phyloP scores from a whole-genome alignment of 2,888 invertebrate genomes.

The Ptychoptera contaminata region DNA sequence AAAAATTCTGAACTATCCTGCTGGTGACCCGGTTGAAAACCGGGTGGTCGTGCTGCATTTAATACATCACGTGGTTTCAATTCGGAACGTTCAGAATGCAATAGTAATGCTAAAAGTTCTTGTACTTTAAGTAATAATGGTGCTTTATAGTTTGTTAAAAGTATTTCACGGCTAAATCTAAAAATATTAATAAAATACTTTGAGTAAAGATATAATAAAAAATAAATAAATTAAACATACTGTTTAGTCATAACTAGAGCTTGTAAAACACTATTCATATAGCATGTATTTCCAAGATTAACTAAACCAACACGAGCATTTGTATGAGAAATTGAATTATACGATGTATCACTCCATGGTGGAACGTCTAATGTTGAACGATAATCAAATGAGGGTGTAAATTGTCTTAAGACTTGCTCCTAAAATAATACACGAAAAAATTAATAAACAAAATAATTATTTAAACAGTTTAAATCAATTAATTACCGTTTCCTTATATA shows the following conservation, averaged over 20 bases:
- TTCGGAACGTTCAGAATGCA: constrained; percentile 47
- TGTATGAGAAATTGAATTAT: constrained; percentile 15
- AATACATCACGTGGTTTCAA: constrained; percentile 58
- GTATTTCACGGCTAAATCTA: constrained; percentile 52
- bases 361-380: constrained; percentile 23
- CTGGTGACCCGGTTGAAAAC: constrained; percentile 61
- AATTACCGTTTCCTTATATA: constrained; percentile 36
- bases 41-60: constrained; percentile 54
- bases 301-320: constrained; percentile 47
- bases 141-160: constrained; percentile 36
- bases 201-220: background rate
- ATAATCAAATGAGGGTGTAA: constrained; percentile 33
- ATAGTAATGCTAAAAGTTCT: constrained; percentile 54
- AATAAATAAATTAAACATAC: constrained; percentile 30
- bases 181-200: constrained; percentile 3
- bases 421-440: constrained; percentile 7
- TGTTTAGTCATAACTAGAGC: constrained; percentile 67
- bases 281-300: constrained; percentile 79
- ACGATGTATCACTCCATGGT: constrained; percentile 22
- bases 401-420: constrained; percentile 30
- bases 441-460: constrained; percentile 2
- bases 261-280: constrained; percentile 78
- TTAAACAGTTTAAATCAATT: background rate
- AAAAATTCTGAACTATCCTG: constrained; percentile 83
- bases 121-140: constrained; percentile 51